Evolutionary conservation across 2,797 vertebrate genomes (phyloP).

Genomic region (Malurus leucopterus): DNA sequence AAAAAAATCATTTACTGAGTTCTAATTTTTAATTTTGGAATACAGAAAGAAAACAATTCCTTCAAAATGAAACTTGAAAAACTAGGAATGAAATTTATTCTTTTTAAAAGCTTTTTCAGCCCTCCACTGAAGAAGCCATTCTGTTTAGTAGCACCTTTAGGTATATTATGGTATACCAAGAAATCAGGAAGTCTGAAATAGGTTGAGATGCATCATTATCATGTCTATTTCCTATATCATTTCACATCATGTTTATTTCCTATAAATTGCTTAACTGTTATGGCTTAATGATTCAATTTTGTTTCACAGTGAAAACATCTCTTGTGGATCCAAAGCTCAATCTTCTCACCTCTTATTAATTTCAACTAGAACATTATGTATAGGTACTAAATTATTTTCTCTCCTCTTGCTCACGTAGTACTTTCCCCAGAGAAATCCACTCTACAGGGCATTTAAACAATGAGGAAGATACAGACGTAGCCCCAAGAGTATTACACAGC

Average conservation of each 20-base stretch:
- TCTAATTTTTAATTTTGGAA: neutral
- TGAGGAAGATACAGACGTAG: neutral
- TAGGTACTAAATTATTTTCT: constrained; percentile 8
- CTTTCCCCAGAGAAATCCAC: neutral
- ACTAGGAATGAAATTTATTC: neutral
- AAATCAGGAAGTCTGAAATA: neutral
- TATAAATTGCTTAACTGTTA: neutral
- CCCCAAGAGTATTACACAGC: neutral
- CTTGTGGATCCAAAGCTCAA: neutral
- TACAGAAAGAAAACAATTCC: neutral
- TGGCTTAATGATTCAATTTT: neutral
- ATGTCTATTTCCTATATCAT: neutral
- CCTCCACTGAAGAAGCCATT: neutral
- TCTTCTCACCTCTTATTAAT: constrained; percentile 21
- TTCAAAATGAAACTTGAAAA: neutral
- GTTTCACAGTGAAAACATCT: neutral
- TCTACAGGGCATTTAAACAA: neutral
- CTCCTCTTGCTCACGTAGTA: neutral
- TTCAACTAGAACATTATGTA: neutral
- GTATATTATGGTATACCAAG: neutral
- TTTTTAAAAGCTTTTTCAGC: neutral
- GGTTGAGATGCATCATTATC: neutral
- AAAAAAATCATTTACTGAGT: neutral
- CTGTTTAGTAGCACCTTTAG: neutral
- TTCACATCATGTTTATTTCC: neutral